phyloP scores from a whole-genome alignment of 1,140 invertebrate genomes.

The Apis laboriosa region DNA sequence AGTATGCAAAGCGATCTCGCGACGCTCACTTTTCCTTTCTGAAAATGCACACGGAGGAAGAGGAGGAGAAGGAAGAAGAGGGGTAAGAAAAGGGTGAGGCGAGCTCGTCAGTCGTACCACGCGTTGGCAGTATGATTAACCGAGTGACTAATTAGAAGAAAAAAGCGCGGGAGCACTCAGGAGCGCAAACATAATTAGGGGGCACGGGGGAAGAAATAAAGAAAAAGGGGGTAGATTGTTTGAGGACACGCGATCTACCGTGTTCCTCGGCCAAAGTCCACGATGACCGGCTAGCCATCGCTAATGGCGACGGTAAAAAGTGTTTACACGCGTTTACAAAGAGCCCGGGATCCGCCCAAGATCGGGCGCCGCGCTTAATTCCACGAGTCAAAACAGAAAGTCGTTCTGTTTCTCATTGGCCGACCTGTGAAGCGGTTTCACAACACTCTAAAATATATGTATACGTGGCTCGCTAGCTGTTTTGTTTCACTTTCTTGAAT shows the following conservation, averaged over 20 bases:
- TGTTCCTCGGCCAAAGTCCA: constrained; percentile 52
- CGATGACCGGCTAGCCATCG: constrained; percentile 71
- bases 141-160: constrained; percentile 73
- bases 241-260: constrained; percentile 76
- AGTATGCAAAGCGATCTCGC: constrained; percentile 17
- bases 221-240: constrained; percentile 75
- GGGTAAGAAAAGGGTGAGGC: too few species aligned
- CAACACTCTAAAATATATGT: background rate
- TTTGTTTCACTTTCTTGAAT: background rate
- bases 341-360: constrained; percentile 62
- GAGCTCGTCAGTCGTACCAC: constrained; percentile 2
- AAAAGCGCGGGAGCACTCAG: constrained; percentile 71
- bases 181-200: constrained; percentile 76
- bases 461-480: background rate
- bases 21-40: background rate
- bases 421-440: constrained; percentile 24
- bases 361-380: constrained; percentile 51
- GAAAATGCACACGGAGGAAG: background rate
- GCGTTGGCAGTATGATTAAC: constrained; percentile 63
- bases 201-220: constrained; percentile 68
- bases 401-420: constrained; percentile 25
- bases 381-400: constrained; percentile 44
- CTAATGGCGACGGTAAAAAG: constrained; percentile 75
- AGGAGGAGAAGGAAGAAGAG: background rate
- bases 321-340: constrained; percentile 68